Conservation (phyloP, 2,888 invertebrate genomes). For the Epiblema foenella region DNA sequence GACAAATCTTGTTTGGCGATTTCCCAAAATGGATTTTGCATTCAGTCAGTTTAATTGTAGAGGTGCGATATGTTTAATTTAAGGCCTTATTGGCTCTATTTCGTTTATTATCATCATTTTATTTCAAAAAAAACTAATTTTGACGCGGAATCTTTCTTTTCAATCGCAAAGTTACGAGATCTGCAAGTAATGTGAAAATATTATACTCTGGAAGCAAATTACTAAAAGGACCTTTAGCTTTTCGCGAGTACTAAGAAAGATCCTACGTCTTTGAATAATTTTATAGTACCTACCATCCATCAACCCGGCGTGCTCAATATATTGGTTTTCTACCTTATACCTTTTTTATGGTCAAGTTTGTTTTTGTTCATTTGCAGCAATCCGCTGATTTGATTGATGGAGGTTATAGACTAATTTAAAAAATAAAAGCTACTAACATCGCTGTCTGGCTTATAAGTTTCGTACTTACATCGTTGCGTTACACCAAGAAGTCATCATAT, state of each 20-base stretch:
- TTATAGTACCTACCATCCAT: background rate
- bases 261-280: background rate
- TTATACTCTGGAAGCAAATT: background rate
- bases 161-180: background rate
- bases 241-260: background rate
- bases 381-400: too few relatives aligned
- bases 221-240: background rate
- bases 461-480: too few relatives aligned
- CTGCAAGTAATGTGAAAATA: constrained; percentile 6
- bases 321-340: background rate
- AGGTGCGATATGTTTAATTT: too few relatives aligned
- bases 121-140: background rate
- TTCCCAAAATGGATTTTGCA: too few relatives aligned
- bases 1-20: too few relatives aligned
- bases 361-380: background rate
- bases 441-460: too few relatives aligned
- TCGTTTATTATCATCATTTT: background rate
- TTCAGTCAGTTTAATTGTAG: too few relatives aligned
- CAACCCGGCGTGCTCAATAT: background rate
- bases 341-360: background rate
- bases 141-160: background rate
- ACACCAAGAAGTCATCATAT: too few relatives aligned
- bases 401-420: too few relatives aligned
- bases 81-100: too few relatives aligned
- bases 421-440: too few relatives aligned